These are phyloP conservation scores for Scolopax bukidnonensis DNA, from an alignment of 2,797 vertebrate species.

Conservation along the genomic window DNA sequence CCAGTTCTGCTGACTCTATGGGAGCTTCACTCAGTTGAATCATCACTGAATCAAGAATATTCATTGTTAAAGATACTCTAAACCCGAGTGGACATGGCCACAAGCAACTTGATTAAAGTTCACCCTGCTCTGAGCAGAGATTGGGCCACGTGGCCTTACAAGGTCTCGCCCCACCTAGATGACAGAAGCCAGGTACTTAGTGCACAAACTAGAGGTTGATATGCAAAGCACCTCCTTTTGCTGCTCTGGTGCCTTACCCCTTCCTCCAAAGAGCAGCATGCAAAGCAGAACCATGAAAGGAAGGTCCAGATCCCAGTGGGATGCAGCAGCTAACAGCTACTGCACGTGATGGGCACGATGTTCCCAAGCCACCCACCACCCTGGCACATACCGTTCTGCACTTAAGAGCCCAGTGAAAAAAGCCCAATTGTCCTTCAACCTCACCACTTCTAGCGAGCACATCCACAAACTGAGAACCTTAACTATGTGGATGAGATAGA, in stretches of 20 bases:
- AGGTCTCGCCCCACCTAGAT: not conserved
- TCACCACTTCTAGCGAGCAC: not conserved
- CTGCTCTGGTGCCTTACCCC: not conserved
- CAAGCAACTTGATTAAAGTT: not conserved
- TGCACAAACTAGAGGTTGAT: not conserved
- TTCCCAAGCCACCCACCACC: not conserved
- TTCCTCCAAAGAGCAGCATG: not conserved
- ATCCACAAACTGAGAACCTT: not conserved
- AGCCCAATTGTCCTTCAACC: not conserved
- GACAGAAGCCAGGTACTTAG: not conserved
- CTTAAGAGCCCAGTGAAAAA: not conserved
- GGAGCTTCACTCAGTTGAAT: not conserved
- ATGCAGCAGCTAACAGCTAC: not conserved
- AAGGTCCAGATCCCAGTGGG: not conserved
- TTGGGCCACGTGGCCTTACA: not conserved
- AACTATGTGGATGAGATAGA: not conserved
- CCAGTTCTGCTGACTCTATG: not conserved
- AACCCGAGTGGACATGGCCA: not conserved
- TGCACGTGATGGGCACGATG: accelerated
- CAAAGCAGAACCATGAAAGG: not conserved
- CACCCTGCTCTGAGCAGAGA: not conserved
- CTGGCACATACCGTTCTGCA: not conserved
- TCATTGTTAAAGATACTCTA: not conserved
- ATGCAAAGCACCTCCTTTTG: not conserved
- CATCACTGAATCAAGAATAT: not conserved